Evolutionary conservation across 2,113 vertebrate species (phyloP), one percentile per base, ranked within the genome.

Genomic region (Junco hyemalis): DNA sequence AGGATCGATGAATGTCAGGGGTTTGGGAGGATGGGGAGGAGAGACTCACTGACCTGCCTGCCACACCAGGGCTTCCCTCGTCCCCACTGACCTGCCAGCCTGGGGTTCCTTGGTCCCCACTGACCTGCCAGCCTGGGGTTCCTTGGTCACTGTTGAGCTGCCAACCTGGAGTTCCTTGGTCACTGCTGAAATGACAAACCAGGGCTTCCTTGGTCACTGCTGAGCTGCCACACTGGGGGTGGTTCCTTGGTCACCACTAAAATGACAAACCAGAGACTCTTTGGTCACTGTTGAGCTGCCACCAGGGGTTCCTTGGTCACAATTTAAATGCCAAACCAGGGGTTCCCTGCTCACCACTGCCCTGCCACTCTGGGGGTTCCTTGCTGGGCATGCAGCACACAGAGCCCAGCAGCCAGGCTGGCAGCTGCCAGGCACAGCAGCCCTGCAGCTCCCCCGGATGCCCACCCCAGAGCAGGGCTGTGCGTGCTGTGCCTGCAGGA

Each of bases 401-500:
- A 11, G 5, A 36, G 44, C 31, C 3, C 12, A 11, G 70, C 74
- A 14, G 64, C 6, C 48, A 5, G 60, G 59, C 86, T 47, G 88
- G 38, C 69, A 16, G 56, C 17, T 9, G 24, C 33, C 2, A 23
- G 54, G 64, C 18, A 12, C 6, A 36, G 50, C 78, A 73, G 90
- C 31, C 0, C 1, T 38, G 40, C 8, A 38, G 53, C 72, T 76
- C n/a, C 48, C 7, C 0, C 21, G 42, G 15, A n/a, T 1, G 17
- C 81, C 24, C 6, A 4, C 45, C 79, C 82, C 86, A n/a, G 13
- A 36, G 65, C 73, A 11, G 28, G 2, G 65, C 73, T 56, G 7
- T 50, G 28, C 5, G 1, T 25, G 50, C 54, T 19, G 25, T 9
- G 82, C 33, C 92, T 73, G 50, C 45, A 13, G 86, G 78, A 63